Conservation (phyloP, 2,797 vertebrate genomes). For the Choloepus didactylus region DNA sequence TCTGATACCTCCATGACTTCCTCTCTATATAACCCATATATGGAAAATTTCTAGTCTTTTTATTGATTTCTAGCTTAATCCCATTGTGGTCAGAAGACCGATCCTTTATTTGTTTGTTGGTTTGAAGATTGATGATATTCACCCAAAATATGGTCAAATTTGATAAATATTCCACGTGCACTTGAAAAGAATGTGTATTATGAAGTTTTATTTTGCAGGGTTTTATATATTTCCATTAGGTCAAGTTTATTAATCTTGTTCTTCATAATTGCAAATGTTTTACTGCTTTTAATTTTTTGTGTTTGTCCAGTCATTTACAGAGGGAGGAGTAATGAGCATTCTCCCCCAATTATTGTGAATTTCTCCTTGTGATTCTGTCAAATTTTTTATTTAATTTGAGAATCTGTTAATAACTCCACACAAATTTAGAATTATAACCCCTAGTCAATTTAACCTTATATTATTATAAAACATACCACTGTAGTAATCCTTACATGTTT, state of each 20-base stretch:
- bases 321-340: background rate
- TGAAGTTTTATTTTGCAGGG: background rate
- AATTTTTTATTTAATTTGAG: background rate
- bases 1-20: background rate
- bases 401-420: background rate
- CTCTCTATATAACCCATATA: background rate
- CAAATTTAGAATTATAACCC: background rate
- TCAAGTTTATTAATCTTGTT: background rate
- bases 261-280: background rate
- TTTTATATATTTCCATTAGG: background rate
- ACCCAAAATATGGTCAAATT: background rate
- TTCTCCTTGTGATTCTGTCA: background rate
- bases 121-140: background rate
- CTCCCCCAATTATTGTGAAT: background rate
- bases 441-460: background rate
- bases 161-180: background rate
- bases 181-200: background rate
- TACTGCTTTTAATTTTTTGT: background rate
- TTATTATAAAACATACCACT: background rate
- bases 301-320: background rate
- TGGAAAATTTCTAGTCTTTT: background rate
- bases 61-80: constrained; percentile 1
- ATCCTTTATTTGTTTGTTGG: background rate
- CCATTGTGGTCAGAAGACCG: background rate
- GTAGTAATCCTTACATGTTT: background rate